Conservation (phyloP, 2,888 invertebrate genomes). For the Villa cingulata region DNA sequence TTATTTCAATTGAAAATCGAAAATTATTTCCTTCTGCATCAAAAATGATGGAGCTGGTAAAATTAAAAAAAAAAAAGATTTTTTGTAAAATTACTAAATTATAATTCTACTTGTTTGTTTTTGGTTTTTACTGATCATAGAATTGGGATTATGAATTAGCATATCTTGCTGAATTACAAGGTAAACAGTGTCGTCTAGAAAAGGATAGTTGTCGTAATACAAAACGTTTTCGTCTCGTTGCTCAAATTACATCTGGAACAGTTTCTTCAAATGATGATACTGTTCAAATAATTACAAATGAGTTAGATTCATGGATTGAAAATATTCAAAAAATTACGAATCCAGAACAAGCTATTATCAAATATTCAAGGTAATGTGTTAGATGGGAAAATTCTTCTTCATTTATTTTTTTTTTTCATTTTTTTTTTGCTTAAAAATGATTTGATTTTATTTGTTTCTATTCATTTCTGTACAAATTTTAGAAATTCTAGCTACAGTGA, state of each 20-base stretch:
- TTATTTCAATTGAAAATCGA: background rate
- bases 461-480: no score
- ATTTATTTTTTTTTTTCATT: background rate
- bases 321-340: background rate
- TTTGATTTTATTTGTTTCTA: background rate
- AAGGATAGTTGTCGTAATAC: conserved; percentile 8
- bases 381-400: no score
- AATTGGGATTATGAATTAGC: conserved; percentile 6
- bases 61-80: no score
- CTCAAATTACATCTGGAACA: background rate
- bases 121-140: background rate
- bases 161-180: conserved; percentile 5
- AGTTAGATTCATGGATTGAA: background rate
- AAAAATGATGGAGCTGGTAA: background rate
- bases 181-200: background rate
- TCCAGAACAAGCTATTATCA: no score
- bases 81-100: background rate
- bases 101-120: background rate
- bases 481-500: background rate
- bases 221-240: conserved; percentile 1
- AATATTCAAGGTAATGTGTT: no score
- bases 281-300: background rate
- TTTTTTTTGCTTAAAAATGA: no score
- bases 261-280: background rate
- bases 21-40: background rate